A percentile compares a stretch with the other conserved stretches of the same genome.
phyloP scores from a whole-genome alignment of 1,140 invertebrate genomes.

The Pinna nobilis region DNA sequence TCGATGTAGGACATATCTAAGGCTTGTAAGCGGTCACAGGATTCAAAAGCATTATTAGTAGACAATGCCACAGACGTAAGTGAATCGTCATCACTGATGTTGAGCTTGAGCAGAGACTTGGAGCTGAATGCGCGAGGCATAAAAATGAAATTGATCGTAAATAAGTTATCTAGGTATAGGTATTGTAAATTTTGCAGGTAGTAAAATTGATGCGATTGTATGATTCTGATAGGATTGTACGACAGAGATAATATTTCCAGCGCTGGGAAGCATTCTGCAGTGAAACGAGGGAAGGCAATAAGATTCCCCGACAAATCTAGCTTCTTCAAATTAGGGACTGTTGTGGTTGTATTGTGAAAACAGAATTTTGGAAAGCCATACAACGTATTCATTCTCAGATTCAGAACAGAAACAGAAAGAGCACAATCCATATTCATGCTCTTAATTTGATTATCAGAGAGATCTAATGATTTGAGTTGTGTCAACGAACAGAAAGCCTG shows the following conservation, averaged over 20 bases:
- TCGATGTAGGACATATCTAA: not conserved
- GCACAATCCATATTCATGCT: too few relatives aligned
- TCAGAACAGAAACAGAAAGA: too few relatives aligned
- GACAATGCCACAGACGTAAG: too few relatives aligned
- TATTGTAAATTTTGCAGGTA: not conserved
- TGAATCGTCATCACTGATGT: not conserved
- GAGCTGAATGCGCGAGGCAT: not conserved
- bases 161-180: not conserved
- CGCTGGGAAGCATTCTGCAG: not conserved
- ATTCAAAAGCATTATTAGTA: not conserved
- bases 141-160: not conserved
- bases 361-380: too few relatives aligned
- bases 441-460: too few relatives aligned
- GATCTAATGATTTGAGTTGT: too few relatives aligned
- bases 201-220: not conserved
- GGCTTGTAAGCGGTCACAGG: not conserved
- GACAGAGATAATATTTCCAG: not conserved
- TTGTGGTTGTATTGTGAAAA: too few relatives aligned
- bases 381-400: too few relatives aligned
- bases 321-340: too few relatives aligned
- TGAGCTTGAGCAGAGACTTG: not conserved
- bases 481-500: too few relatives aligned
- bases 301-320: too few relatives aligned
- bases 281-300: too few relatives aligned
- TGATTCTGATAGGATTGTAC: conserved; percentile 3